These are phyloP conservation scores for Himalopsyche japonica DNA, from an alignment of 2,888 invertebrate genomes.

Conservation along the genomic window DNA sequence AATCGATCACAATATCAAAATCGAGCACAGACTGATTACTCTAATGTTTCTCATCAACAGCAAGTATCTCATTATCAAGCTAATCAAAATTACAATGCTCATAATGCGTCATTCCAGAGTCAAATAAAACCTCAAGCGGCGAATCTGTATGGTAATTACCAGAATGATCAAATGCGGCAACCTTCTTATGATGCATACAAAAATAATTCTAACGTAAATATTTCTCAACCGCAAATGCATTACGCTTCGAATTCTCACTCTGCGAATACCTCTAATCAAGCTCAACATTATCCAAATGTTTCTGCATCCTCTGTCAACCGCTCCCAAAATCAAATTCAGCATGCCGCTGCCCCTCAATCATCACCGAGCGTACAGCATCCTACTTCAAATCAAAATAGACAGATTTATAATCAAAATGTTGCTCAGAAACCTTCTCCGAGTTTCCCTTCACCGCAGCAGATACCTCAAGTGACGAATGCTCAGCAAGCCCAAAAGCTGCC, in stretches of 20 bases:
- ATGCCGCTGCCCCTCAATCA: neutral
- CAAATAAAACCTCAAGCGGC: constrained; percentile 13
- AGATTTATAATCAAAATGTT: constrained; percentile 1
- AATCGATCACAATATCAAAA: constrained; percentile 40
- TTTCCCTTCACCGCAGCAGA: neutral
- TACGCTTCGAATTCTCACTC: neutral
- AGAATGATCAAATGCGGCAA: neutral
- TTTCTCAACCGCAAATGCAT: neutral
- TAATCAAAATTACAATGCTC: constrained; percentile 23
- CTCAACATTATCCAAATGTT: constrained; percentile 12
- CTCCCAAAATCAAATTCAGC: constrained; percentile 9
- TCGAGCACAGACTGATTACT: constrained; percentile 40
- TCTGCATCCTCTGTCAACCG: neutral
- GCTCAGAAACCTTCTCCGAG: constrained; percentile 1
- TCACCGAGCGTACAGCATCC: neutral
- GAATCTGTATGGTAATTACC: neutral
- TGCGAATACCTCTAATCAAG: neutral
- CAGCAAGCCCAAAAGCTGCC: constrained; percentile 23
- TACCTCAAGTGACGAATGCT: neutral
- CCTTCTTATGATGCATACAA: constrained; percentile 8
- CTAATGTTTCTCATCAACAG: constrained; percentile 30
- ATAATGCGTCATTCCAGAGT: constrained; percentile 19
- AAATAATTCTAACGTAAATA: constrained; percentile 9
- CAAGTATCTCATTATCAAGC: neutral
- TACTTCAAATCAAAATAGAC: neutral